A percentile compares a stretch with the other conserved stretches of the same genome.
phyloP scores from a whole-genome alignment of 2,113 vertebrate genomes.

The Atractosteus spatula region DNA sequence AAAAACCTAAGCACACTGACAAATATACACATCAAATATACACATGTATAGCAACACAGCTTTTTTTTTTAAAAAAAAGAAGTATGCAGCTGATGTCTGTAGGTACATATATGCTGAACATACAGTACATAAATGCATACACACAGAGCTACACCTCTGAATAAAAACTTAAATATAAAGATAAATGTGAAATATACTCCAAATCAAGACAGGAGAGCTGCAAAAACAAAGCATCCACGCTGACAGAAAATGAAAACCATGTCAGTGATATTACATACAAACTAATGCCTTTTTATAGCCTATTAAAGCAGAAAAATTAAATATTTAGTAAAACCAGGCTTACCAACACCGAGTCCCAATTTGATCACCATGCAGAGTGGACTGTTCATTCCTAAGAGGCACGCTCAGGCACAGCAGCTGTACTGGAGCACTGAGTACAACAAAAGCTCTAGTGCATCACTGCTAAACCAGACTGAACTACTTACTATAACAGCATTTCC shows the following conservation, averaged over 20 bases:
- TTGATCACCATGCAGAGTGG: conserved; percentile 32
- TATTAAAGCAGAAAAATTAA: background rate
- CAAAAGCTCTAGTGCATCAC: conserved; percentile 55
- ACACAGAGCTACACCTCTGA: too few species aligned
- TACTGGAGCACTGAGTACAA: conserved; percentile 52
- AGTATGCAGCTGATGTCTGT: background rate
- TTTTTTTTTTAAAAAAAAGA: too few species aligned
- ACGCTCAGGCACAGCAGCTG: conserved; percentile 40
- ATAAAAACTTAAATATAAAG: background rate
- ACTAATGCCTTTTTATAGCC: conserved; percentile 8
- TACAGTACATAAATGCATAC: too few species aligned
- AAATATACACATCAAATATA: too few species aligned
- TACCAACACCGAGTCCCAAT: conserved; percentile 17
- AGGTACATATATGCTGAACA: background rate
- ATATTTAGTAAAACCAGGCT: conserved; percentile 8
- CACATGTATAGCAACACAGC: too few species aligned
- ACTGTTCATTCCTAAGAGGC: conserved; percentile 53
- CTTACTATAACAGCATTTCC: conserved; percentile 56
- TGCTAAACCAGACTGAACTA: conserved; percentile 45
- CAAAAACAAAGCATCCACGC: background rate
- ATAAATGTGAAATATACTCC: background rate
- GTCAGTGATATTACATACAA: background rate
- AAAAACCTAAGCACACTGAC: too few species aligned
- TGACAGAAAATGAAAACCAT: conserved; percentile 1
- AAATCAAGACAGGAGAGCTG: background rate